These are phyloP conservation scores for Musca vetustissima DNA, from an alignment of 1,140 invertebrate species.

Conservation along the genomic window DNA sequence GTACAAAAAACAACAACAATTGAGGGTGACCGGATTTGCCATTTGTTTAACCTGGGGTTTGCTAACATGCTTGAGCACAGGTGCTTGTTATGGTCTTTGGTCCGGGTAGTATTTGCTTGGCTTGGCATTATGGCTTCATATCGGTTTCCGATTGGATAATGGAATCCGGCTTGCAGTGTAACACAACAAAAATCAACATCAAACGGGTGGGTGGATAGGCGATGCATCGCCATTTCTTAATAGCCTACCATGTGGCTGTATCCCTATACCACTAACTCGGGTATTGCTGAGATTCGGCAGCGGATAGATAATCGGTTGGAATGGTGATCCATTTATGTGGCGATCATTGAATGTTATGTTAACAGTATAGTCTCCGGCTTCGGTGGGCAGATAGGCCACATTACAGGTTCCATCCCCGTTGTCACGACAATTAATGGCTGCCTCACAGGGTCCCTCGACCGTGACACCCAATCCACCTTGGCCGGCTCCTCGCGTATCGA, in stretches of 20 bases:
- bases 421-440: slow-evolving; percentile 78
- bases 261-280: slow-evolving; percentile 71
- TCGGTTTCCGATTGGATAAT: too few relatives aligned
- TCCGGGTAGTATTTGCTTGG: too few relatives aligned
- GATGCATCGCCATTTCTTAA: slow-evolving; percentile 21
- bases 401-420: slow-evolving; percentile 83
- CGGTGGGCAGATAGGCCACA: slow-evolving; percentile 78
- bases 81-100: too few relatives aligned
- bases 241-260: slow-evolving; percentile 72
- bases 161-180: slow-evolving; percentile 24
- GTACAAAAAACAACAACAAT: slow-evolving; percentile 26
- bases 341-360: slow-evolving; percentile 80
- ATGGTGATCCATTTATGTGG: slow-evolving; percentile 77
- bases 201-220: too few relatives aligned
- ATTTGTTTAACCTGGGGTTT: neutral
- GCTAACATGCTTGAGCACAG: too few relatives aligned
- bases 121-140: too few relatives aligned
- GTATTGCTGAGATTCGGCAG: slow-evolving; percentile 67
- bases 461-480: slow-evolving; percentile 74
- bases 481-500: slow-evolving; percentile 76
- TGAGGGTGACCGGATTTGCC: slow-evolving; percentile 10
- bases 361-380: slow-evolving; percentile 78
- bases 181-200: slow-evolving; percentile 27
- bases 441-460: slow-evolving; percentile 81
- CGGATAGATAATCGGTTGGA: slow-evolving; percentile 68